phyloP scores from a whole-genome alignment of 2,797 vertebrate species.

The Pangasius larnaudii region DNA sequence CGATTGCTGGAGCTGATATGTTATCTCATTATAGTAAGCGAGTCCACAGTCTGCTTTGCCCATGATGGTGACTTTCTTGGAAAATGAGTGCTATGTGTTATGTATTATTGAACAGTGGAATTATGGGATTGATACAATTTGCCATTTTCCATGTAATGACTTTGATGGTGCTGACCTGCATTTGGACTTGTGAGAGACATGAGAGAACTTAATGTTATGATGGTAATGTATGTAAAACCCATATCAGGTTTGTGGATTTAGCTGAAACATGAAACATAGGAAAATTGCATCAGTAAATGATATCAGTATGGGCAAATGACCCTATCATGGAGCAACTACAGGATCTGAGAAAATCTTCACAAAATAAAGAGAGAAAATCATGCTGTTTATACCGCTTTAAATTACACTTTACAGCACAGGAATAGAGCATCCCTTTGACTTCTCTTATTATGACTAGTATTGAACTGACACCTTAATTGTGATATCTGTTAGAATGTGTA shows the following conservation, averaged over 20 bases:
- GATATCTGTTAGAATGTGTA: not conserved
- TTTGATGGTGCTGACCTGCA: not conserved
- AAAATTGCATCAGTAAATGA: not conserved
- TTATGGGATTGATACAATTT: not conserved
- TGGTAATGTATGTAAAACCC: not conserved
- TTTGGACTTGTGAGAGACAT: not conserved
- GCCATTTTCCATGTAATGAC: not conserved
- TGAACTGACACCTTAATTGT: not conserved
- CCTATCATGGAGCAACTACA: not conserved
- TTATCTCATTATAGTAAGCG: not conserved
- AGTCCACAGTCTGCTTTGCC: not conserved
- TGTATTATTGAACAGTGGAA: slow-evolving; percentile 7
- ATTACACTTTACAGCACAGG: not conserved
- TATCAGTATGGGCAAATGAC: not conserved
- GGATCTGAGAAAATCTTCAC: not conserved
- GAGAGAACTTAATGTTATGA: not conserved
- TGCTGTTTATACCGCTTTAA: not conserved
- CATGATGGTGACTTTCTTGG: not conserved
- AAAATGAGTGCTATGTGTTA: not conserved
- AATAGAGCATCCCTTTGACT: not conserved
- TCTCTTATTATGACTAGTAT: not conserved
- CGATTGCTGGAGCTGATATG: not conserved
- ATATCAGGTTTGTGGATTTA: not conserved
- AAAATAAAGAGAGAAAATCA: not conserved
- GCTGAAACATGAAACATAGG: not conserved